A percentile compares a stretch with the other conserved stretches of the same genome.
Conservation (phyloP, 2,113 vertebrate genomes). For the Fregata magnificens region DNA sequence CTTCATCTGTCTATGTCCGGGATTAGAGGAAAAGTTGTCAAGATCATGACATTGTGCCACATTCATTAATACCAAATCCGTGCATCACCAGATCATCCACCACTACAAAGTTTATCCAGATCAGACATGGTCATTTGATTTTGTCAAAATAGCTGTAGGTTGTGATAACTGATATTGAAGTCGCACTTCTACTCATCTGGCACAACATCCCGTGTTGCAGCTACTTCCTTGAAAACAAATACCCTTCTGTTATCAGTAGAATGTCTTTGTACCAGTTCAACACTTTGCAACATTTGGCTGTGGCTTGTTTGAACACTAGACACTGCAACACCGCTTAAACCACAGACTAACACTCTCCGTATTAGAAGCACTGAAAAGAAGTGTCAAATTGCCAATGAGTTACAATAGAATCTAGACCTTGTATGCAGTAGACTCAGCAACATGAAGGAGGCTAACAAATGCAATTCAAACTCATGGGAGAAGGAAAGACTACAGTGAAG, state of each 20-base stretch:
- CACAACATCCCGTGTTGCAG: neutral
- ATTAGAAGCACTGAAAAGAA: neutral
- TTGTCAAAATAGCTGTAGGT: neutral
- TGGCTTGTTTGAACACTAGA: neutral
- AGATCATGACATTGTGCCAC: neutral
- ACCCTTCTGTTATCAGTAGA: neutral
- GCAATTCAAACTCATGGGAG: neutral
- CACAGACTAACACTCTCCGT: neutral
- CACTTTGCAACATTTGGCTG: neutral
- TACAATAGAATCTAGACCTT: neutral
- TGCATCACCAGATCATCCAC: neutral
- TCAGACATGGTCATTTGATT: neutral
- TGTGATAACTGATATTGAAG: neutral
- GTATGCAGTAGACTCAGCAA: neutral
- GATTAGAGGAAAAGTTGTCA: neutral
- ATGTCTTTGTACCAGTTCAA: neutral
- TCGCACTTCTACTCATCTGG: neutral
- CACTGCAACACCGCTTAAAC: neutral
- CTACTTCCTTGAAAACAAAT: neutral
- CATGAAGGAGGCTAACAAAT: neutral
- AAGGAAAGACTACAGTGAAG: neutral
- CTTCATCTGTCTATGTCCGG: neutral
- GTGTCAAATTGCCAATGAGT: neutral
- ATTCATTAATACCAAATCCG: neutral
- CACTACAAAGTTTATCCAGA: neutral